Percentiles rank a stretch among this genome's conserved stretches.
phyloP scores from a whole-genome alignment of 2,888 invertebrate species.

The Parnassius smintheus region DNA sequence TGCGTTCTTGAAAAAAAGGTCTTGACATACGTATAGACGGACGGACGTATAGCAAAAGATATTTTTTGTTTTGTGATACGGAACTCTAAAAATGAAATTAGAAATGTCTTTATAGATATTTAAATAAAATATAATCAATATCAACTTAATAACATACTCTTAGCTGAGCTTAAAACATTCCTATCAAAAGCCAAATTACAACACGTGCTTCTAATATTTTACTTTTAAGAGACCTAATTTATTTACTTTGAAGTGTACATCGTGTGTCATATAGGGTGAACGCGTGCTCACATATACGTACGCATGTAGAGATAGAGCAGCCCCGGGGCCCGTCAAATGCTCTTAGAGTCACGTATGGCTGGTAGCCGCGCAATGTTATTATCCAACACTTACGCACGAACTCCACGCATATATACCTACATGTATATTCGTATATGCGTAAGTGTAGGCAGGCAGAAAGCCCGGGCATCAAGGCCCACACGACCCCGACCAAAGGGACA shows the following conservation, averaged over 20 bases:
- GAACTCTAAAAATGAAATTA: no score
- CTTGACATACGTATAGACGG: no score
- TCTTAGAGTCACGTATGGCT: conserved; percentile 76
- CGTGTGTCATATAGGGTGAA: conserved; percentile 61
- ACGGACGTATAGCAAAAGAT: no score
- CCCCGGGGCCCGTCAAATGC: conserved; percentile 72
- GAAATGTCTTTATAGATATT: no score
- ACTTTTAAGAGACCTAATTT: conserved; percentile 75
- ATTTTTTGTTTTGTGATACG: no score
- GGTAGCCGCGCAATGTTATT: conserved; percentile 75
- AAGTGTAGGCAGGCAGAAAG: conserved; percentile 48
- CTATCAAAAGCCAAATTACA: conserved; percentile 31
- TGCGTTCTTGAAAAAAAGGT: no score
- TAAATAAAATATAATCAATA: no score
- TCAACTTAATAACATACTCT: no score
- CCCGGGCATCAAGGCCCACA: conserved; percentile 78
- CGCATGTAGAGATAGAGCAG: conserved; percentile 50
- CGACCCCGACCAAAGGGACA: conserved; percentile 79
- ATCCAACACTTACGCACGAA: conserved; percentile 76
- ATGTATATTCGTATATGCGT: conserved; percentile 33
- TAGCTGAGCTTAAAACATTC: no score
- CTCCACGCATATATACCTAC: conserved; percentile 49
- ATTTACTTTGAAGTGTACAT: conserved; percentile 66
- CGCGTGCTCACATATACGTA: conserved; percentile 55
- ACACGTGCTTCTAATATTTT: conserved; percentile 42